These are phyloP conservation scores for Benthosema pterotum DNA, from an alignment of 2,797 vertebrate genomes.

Conservation along the genomic window DNA sequence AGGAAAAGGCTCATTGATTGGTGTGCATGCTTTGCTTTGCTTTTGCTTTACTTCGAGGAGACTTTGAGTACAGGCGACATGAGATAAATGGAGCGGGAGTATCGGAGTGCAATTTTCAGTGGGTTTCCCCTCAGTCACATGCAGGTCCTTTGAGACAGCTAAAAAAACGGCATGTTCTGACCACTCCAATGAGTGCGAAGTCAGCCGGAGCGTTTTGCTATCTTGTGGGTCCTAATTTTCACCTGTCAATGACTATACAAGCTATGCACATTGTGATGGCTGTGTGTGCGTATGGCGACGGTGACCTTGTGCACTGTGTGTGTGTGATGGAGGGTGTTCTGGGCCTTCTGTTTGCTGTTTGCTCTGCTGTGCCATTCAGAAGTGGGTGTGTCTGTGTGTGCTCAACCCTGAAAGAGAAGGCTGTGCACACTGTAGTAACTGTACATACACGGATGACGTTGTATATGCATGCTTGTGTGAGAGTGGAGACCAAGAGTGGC, in stretches of 20 bases:
- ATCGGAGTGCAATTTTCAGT: neutral
- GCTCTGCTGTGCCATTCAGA: no score
- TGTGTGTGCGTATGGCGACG: neutral
- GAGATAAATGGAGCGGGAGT: conserved; percentile 2
- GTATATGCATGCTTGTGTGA: no score
- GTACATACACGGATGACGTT: no score
- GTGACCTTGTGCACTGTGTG: conserved; percentile 1
- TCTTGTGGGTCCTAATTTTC: neutral
- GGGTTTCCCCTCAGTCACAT: conserved; percentile 13
- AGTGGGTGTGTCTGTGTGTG: no score
- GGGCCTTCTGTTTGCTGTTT: no score
- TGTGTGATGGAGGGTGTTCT: neutral
- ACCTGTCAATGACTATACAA: no score
- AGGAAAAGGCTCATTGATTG: conserved; percentile 16
- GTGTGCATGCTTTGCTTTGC: neutral
- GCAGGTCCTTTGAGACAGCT: conserved; percentile 8
- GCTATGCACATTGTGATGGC: neutral
- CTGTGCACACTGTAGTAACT: no score
- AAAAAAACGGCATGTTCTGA: neutral
- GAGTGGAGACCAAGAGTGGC: no score
- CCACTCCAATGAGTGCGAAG: conserved; percentile 1
- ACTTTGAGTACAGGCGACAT: neutral
- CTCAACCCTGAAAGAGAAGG: no score
- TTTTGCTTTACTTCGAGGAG: no score
- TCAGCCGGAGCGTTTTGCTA: neutral